phyloP scores from a whole-genome alignment of 2,797 vertebrate genomes.

The Bovichtus variegatus region DNA sequence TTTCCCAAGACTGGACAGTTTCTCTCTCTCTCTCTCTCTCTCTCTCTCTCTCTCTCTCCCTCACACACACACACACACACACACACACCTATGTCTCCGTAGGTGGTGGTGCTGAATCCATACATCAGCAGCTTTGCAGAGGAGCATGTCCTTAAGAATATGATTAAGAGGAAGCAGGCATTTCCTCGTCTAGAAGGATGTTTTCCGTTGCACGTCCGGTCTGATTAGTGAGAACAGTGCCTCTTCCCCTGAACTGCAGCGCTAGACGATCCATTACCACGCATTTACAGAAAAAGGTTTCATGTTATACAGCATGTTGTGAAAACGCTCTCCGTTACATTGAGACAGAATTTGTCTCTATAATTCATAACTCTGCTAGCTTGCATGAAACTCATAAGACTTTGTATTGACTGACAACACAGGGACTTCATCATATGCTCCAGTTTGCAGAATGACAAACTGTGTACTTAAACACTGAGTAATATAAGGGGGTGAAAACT shows the following conservation, averaged over 20 bases:
- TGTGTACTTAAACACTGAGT: not conserved
- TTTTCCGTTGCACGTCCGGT: slow-evolving; percentile 79
- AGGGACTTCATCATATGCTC: not conserved
- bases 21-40: not conserved
- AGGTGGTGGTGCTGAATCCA: slow-evolving; percentile 47
- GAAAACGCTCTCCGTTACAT: slow-evolving; percentile 41
- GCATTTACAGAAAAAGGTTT: slow-evolving; percentile 37
- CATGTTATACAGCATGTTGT: slow-evolving; percentile 52
- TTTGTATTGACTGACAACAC: not conserved
- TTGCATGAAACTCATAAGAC: slow-evolving; percentile 45
- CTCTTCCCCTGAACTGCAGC: slow-evolving; percentile 63
- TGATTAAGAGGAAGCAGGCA: slow-evolving; percentile 86
- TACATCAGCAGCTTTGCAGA: slow-evolving; percentile 70
- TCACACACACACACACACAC: slow-evolving; percentile 5
- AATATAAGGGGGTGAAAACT: slow-evolving; percentile 22
- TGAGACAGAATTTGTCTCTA: slow-evolving; percentile 33
- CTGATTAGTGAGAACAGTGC: slow-evolving; percentile 76
- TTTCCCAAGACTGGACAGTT: not conserved
- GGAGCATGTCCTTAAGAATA: slow-evolving; percentile 78
- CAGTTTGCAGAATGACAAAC: not conserved
- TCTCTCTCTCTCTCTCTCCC: not conserved
- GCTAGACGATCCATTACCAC: slow-evolving; percentile 22
- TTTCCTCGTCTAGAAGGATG: slow-evolving; percentile 84
- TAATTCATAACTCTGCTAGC: slow-evolving; percentile 55
- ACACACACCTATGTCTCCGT: slow-evolving; percentile 35